Evolutionary conservation across 1,140 invertebrate species (phyloP).

Genomic region (Procambarus clarkii): DNA sequence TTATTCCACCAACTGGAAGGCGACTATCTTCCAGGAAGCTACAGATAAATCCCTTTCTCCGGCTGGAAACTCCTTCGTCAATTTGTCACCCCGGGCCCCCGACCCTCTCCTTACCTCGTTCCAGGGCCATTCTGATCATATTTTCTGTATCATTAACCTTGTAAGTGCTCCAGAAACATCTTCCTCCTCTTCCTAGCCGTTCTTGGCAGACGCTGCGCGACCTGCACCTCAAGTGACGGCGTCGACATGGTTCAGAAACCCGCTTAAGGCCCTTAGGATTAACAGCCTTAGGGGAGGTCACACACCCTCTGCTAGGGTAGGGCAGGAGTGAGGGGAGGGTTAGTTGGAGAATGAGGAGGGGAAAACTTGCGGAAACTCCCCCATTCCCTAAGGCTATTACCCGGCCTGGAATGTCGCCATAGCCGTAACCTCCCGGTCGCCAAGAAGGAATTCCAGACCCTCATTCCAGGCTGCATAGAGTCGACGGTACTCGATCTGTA

Average conservation of each 20-base stretch:
- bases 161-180: slow-evolving; percentile 49
- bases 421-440: slow-evolving; percentile 30
- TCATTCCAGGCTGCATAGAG: background rate
- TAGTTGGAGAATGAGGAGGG: background rate
- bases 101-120: slow-evolving; percentile 41
- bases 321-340: background rate
- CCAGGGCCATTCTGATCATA: slow-evolving; percentile 62
- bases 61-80: slow-evolving; percentile 45
- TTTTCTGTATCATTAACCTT: slow-evolving; percentile 60
- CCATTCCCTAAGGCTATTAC: slow-evolving; percentile 54
- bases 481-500: background rate
- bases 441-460: slow-evolving; percentile 17
- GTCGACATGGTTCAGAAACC: slow-evolving; percentile 41
- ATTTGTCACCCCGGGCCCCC: slow-evolving; percentile 47
- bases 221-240: background rate
- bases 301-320: background rate
- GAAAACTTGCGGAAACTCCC: slow-evolving; percentile 47
- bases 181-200: background rate
- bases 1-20: background rate
- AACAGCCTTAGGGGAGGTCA: slow-evolving; percentile 31
- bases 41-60: slow-evolving; percentile 37
- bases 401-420: slow-evolving; percentile 30
- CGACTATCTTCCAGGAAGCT: background rate
- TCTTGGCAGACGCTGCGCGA: background rate
- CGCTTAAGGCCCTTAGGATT: slow-evolving; percentile 26